Percentiles rank a stretch among this genome's conserved stretches.
These are phyloP conservation scores for Drosophila aff. DNA, from an alignment of 1,140 invertebrate species.

Conservation along the genomic window DNA sequence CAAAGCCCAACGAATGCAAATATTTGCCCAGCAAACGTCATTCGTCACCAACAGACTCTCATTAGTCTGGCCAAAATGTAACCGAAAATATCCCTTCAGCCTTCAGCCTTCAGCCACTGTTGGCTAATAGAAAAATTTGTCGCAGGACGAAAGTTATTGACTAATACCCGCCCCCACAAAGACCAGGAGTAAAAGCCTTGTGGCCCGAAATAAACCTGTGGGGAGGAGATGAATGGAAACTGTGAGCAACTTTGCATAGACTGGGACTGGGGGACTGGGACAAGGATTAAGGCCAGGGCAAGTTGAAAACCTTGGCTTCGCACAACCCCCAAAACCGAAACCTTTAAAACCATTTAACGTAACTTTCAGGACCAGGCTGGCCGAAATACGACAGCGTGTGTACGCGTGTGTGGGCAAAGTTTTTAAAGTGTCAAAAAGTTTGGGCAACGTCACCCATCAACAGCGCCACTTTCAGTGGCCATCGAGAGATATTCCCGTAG, in stretches of 20 bases:
- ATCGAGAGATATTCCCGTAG: conserved; percentile 22
- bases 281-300: neutral
- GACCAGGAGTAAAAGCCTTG: conserved; percentile 7
- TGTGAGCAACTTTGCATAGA: conserved; percentile 25
- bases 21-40: conserved; percentile 15
- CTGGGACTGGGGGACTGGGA: conserved; percentile 14
- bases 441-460: conserved; percentile 63
- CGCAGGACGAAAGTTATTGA: conserved; percentile 43
- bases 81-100: conserved; percentile 1
- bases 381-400: conserved; percentile 9
- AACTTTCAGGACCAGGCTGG: conserved; percentile 58
- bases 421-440: conserved; percentile 74
- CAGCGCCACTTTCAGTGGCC: conserved; percentile 56
- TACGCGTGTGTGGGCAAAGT: conserved; percentile 46
- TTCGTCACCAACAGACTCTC: conserved; percentile 29
- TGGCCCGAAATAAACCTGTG: neutral
- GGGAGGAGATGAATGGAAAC: neutral
- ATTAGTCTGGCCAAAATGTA: conserved; percentile 32
- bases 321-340: conserved; percentile 48
- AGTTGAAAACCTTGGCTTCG: conserved; percentile 4
- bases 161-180: conserved; percentile 21
- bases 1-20: neutral
- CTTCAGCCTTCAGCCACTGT: neutral
- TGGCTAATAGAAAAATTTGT: conserved; percentile 54
- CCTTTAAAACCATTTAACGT: conserved; percentile 70